phyloP scores from a whole-genome alignment of 2,888 invertebrate species.

The Andrena chrysosceles region DNA sequence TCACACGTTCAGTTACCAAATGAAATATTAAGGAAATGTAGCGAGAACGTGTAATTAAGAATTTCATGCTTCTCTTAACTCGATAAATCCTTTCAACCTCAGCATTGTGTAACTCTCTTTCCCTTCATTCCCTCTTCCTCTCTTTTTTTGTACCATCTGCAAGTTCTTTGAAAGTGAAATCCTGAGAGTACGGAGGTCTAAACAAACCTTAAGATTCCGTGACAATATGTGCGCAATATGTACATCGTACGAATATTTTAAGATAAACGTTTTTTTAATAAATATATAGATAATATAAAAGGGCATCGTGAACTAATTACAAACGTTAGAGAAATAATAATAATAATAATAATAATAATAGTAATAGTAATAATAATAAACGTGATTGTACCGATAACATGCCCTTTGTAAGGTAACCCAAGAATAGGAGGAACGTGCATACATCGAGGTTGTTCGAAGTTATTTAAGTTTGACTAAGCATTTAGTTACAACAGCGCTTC shows the following conservation, averaged over 20 bases:
- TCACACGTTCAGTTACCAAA: background rate
- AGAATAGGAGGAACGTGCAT: slow-evolving; percentile 66
- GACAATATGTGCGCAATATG: slow-evolving; percentile 62
- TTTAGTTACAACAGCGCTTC: slow-evolving; percentile 51
- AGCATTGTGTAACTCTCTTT: background rate
- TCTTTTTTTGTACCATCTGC: background rate
- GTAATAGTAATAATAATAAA: slow-evolving; percentile 49
- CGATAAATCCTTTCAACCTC: background rate
- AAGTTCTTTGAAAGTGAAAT: slow-evolving; percentile 22
- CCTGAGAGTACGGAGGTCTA: slow-evolving; percentile 47
- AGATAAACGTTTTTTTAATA: slow-evolving; percentile 52
- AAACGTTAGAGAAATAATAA: slow-evolving; percentile 44
- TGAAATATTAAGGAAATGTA: background rate
- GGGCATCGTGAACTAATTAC: slow-evolving; percentile 56
- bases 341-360: slow-evolving; percentile 50
- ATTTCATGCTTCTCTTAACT: background rate
- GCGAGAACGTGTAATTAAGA: background rate
- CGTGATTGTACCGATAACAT: slow-evolving; percentile 61
- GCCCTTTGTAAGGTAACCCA: slow-evolving; percentile 69
- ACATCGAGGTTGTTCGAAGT: slow-evolving; percentile 60
- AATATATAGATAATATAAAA: slow-evolving; percentile 69
- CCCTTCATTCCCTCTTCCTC: background rate
- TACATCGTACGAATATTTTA: slow-evolving; percentile 62
- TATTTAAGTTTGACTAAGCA: slow-evolving; percentile 67
- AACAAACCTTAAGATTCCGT: slow-evolving; percentile 41